These are phyloP conservation scores for Limosa lapponica DNA, from an alignment of 2,797 vertebrate genomes.

Conservation along the genomic window DNA sequence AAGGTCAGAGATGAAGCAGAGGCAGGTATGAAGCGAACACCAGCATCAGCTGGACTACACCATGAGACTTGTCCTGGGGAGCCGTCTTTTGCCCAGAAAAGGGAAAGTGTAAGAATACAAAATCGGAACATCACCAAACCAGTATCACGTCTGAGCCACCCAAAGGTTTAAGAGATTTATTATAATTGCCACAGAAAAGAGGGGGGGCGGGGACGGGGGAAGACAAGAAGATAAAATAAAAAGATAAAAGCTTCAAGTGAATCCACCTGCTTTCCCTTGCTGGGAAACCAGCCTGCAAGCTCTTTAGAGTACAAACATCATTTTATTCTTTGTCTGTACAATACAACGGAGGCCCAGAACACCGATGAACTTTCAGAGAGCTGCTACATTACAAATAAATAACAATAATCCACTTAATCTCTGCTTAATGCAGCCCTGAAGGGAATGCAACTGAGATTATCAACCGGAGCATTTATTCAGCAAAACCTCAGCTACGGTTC, in stretches of 20 bases:
- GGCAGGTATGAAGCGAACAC: not conserved
- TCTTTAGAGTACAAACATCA: not conserved
- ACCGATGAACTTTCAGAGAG: not conserved
- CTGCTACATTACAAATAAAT: conserved; percentile 34
- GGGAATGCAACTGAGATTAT: conserved; percentile 28
- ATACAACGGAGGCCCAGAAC: conserved; percentile 5
- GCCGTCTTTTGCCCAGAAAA: not conserved
- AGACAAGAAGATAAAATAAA: not conserved
- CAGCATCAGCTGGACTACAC: not conserved
- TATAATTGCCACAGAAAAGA: not conserved
- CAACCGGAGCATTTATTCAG: not conserved
- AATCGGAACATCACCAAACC: not conserved
- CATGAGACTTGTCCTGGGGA: not conserved
- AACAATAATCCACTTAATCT: conserved; percentile 56
- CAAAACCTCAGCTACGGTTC: not conserved
- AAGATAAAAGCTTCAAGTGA: not conserved
- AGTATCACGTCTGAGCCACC: not conserved
- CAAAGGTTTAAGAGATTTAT: not conserved
- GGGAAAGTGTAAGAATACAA: not conserved
- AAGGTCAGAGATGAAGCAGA: not conserved
- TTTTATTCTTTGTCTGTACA: conserved; percentile 53
- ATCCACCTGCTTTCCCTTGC: not conserved
- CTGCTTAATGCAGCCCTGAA: conserved; percentile 33
- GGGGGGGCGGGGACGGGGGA: fast-evolving
- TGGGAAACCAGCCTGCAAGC: not conserved